These are phyloP conservation scores for Terrapene triunguis DNA, from an alignment of 2,113 vertebrate species.

Conservation along the genomic window DNA sequence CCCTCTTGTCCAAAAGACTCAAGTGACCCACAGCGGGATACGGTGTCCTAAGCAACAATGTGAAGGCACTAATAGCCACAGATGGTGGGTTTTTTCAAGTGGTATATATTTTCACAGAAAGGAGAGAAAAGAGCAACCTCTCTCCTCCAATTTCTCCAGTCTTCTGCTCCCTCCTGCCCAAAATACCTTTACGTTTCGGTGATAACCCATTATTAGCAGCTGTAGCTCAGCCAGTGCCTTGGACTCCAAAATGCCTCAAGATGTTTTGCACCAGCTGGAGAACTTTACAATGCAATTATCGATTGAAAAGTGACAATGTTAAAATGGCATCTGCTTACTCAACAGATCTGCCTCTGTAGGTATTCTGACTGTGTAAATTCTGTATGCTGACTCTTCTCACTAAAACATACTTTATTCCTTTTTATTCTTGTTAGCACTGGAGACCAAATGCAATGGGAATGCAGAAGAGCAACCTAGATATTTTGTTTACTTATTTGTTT, in stretches of 20 bases:
- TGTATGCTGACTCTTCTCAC: fast-evolving
- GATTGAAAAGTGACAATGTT: not conserved
- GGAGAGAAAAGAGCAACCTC: not conserved
- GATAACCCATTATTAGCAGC: not conserved
- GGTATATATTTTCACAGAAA: not conserved
- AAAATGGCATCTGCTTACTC: not conserved
- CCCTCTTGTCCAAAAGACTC: not conserved
- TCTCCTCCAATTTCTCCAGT: not conserved
- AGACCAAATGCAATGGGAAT: not conserved
- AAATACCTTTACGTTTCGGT: not conserved
- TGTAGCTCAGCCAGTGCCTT: not conserved
- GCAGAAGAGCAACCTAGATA: not conserved
- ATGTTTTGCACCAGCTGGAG: not conserved
- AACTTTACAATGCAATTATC: fast-evolving
- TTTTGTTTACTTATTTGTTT: not conserved
- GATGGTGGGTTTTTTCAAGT: not conserved
- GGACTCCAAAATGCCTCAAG: not conserved
- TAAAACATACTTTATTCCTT: too few relatives aligned
- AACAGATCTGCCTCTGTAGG: not conserved
- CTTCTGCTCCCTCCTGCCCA: not conserved
- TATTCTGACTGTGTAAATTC: fast-evolving
- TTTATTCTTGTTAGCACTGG: not conserved
- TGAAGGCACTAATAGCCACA: not conserved
- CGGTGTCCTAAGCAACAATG: not conserved
- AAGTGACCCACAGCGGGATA: not conserved